Base-by-base conservation (phyloP, 2,797 vertebrate species). In the Lacerta bilineata region DNA sequence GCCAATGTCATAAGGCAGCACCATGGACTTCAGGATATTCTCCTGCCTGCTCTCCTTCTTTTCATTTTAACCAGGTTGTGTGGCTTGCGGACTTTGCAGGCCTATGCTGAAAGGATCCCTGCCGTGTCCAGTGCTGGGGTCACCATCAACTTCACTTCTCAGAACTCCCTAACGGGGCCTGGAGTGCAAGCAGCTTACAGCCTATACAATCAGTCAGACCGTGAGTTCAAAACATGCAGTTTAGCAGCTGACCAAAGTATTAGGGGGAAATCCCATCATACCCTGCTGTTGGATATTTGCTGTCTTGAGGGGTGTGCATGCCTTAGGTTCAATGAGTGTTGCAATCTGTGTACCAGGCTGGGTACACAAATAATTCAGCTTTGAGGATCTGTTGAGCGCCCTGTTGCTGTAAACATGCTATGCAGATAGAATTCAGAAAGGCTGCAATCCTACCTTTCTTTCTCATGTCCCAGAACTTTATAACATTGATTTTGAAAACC, bases 131-230 rank as follows among this genome's bases (percentile, higher is more conserved):
- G 89, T 0, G 94, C 94, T 0, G 94, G 94, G 74, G 90, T 97
- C 93, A 97, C 96, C 17, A 95, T 99, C 90, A 95, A 95, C 93
- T 98, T 99, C 97, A 98, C 97, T 0, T 98, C 98, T 0, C 97
- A 98, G 93, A 97, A 97, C 95, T 98, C 98, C 1, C 97, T 98
- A 90, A 99, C 98, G 0, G 98, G 98, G 23, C 98, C 98, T 0
- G 98, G 98, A 0, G 95, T 99, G 13, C 98, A 98, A 94, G 96
- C 97, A 1, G 96, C 95, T 86, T 99, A 98, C 93, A 97, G 98
- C 84, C 79, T 98, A 85, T 99, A 98, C 95, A 99, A 99, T 95
- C 97, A 97, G 41, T 98, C 98, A 1, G 97, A 99, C 33, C 98
- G 98, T 99, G 92, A 97, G 98, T 97, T 87, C 33, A 10, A 68